phyloP scores from a whole-genome alignment of 2,113 vertebrate species.

The Tachysurus fulvidraco region DNA sequence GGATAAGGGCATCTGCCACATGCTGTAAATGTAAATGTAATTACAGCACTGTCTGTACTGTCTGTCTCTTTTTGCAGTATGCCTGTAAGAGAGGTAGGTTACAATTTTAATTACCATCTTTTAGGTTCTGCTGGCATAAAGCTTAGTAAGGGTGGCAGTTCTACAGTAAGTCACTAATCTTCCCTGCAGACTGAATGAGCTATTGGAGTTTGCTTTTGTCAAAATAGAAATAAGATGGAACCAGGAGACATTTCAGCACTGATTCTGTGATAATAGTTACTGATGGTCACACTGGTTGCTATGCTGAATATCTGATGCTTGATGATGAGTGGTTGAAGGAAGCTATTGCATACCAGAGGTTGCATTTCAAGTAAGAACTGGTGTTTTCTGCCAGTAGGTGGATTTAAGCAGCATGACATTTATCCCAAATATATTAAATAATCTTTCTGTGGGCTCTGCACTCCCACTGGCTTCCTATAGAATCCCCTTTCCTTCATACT shows the following conservation, averaged over 20 bases:
- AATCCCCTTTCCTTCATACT: neutral
- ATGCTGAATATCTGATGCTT: conserved; percentile 52
- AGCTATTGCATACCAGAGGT: conserved; percentile 63
- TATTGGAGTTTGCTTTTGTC: neutral
- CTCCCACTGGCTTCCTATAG: neutral
- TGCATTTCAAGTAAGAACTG: conserved; percentile 17
- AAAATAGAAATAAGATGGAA: neutral
- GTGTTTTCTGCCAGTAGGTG: conserved; percentile 17
- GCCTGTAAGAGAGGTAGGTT: no score
- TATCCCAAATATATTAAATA: conserved; percentile 37
- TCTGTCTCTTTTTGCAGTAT: no score
- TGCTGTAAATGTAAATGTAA: no score
- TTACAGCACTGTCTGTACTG: no score
- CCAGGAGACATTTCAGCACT: neutral
- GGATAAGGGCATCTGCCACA: no score
- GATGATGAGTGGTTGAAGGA: conserved; percentile 63
- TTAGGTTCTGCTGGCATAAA: neutral
- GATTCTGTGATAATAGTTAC: neutral
- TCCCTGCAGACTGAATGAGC: neutral
- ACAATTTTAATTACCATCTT: neutral
- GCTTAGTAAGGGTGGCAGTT: neutral
- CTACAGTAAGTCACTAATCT: neutral
- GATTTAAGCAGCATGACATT: conserved; percentile 27
- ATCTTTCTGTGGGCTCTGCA: neutral
- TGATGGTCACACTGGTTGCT: neutral